These are phyloP conservation scores for Eurytemora carolleeae DNA, from an alignment of 1,140 invertebrate species.

Conservation along the genomic window DNA sequence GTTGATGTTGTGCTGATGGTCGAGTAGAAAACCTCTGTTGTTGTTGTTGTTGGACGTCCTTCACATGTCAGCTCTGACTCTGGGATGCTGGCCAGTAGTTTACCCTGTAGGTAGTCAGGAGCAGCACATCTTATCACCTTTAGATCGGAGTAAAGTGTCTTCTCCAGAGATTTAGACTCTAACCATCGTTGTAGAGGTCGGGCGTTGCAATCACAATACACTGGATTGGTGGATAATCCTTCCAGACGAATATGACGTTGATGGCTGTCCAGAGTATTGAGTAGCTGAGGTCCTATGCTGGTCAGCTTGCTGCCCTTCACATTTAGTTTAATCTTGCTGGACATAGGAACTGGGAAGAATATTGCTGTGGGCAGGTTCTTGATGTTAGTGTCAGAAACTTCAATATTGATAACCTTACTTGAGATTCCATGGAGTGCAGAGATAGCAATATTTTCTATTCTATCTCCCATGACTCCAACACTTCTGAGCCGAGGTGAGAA, in stretches of 20 bases:
- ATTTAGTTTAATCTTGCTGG: conserved; percentile 52
- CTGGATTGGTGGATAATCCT: conserved; percentile 51
- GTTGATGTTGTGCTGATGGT: conserved; percentile 24
- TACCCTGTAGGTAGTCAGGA: conserved; percentile 43
- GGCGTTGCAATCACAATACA: conserved; percentile 62
- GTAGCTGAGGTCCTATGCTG: conserved; percentile 48
- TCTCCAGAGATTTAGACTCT: conserved; percentile 24
- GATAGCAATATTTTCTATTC: conserved; percentile 55
- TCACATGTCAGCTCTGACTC: conserved; percentile 59
- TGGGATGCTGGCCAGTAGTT: conserved; percentile 45
- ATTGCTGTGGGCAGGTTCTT: conserved; percentile 50
- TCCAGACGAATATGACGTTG: conserved; percentile 44
- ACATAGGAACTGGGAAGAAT: conserved; percentile 68
- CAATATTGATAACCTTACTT: conserved; percentile 41
- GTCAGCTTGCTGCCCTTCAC: conserved; percentile 52
- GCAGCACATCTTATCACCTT: conserved; percentile 28
- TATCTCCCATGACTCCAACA: conserved; percentile 47
- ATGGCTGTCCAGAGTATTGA: conserved; percentile 55
- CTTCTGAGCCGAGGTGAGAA: conserved; percentile 53
- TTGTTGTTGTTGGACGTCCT: conserved; percentile 25
- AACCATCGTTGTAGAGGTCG: conserved; percentile 54
- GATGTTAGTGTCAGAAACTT: conserved; percentile 55
- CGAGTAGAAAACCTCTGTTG: conserved; percentile 21
- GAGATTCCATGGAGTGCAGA: conserved; percentile 52
- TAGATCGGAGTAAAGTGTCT: conserved; percentile 16